A percentile compares a stretch with the other conserved stretches of the same genome.
Conservation (phyloP, 2,888 invertebrate genomes). For the Crepidodera aurea region DNA sequence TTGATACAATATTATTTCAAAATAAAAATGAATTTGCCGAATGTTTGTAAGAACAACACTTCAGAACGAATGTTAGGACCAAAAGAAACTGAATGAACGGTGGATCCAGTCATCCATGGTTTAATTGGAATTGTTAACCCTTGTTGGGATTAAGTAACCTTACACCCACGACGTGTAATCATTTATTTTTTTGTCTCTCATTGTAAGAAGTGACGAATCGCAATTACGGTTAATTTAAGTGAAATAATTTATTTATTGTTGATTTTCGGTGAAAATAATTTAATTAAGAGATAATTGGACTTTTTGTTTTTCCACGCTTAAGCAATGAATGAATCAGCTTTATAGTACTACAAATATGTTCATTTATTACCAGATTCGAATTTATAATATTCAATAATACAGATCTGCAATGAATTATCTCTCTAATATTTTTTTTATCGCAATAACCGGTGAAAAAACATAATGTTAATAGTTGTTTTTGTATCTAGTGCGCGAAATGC, state of each 20-base stretch:
- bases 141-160: constrained; percentile 39
- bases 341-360: background rate
- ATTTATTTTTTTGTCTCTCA: constrained; percentile 34
- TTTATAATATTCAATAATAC: too few species aligned
- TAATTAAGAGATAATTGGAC: constrained; percentile 6
- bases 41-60: too few species aligned
- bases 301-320: background rate
- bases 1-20: too few species aligned
- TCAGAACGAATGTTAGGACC: too few species aligned
- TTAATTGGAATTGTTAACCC: constrained; percentile 44
- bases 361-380: too few species aligned
- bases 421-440: too few species aligned
- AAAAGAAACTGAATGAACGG: constrained; percentile 28
- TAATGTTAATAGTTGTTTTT: too few species aligned
- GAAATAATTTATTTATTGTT: constrained; percentile 29
- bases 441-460: too few species aligned
- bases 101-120: constrained; percentile 22
- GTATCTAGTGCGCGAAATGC: too few species aligned
- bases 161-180: constrained; percentile 37
- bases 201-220: constrained; percentile 37
- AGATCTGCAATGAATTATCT: too few species aligned
- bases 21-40: too few species aligned
- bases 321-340: background rate
- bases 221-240: constrained; percentile 30
- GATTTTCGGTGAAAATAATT: constrained; percentile 26